Base-by-base conservation (phyloP, 2,888 invertebrate genomes). In the Chrysolina oricalcia region DNA sequence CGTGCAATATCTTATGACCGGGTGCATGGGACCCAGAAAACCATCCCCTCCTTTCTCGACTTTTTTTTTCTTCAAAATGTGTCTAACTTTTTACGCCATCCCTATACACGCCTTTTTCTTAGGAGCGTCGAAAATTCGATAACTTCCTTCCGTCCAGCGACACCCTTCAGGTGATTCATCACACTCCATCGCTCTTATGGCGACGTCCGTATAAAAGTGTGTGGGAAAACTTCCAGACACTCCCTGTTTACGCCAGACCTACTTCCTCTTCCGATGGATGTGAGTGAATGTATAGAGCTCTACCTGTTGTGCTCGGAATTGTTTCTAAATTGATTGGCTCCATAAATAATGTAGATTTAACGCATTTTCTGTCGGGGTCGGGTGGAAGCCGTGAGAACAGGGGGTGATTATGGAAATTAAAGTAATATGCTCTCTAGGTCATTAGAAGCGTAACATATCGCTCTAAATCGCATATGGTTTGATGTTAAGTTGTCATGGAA, bases 241-340 rank as follows among this genome's bases (percentile, higher is more conserved):
- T 74, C 78, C 78, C 71, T 53, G 63, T 74, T 71, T 68, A 75
- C 73, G 70, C 73, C 62, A 74, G 41, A 63, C 70, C 56, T 65
- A 76, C 76, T 78, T 78, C 78, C 78, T 76, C 68, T 75, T 70
- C 65, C 65, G 69, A 69, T 50, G 35, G 35, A 66, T 41, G 17
- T 5, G 43, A 13, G 43, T 5, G 27, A 27, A 27, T 5, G 27
- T 5, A 53, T 15, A n/a, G 23, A 27, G 23, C 15, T 59, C 17
- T 67, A 67, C 67, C 67, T 67, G 67, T 67, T 50, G 27, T 27
- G 67, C 67, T 50, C 17, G 48, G 35, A 67, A 67, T 50, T 27
- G 35, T 67, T 53, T 48, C 27, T 23, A 19, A 53, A 67, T 67
- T 50, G 50, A 67, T 67, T n/a, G 67, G 50, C 15, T 23, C 50